These are phyloP conservation scores for Eutolmus rufibarbis DNA, from an alignment of 2,888 invertebrate genomes.

Conservation along the genomic window DNA sequence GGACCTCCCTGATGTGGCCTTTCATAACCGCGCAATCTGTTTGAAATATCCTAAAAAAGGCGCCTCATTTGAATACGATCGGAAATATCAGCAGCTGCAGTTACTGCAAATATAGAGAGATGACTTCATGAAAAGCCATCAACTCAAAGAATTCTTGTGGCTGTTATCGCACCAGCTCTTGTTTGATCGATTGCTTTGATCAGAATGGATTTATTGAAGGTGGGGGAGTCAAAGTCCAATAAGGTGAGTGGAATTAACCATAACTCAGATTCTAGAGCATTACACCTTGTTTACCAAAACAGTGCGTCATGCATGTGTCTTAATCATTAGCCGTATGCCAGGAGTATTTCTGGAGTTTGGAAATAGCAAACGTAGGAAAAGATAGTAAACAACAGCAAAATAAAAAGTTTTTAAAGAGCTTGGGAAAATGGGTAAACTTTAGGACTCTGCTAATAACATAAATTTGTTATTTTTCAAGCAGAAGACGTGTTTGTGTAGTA, in stretches of 20 bases:
- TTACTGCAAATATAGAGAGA: not conserved
- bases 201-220: not conserved
- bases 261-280: not conserved
- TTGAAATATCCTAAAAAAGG: not conserved
- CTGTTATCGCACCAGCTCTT: not conserved
- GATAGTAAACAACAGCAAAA: not conserved
- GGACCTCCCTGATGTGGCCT: not conserved
- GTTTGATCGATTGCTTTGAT: not conserved
- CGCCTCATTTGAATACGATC: not conserved
- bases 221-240: not conserved
- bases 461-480: not conserved
- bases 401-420: not conserved
- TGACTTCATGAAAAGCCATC: not conserved
- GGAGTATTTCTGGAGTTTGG: not conserved
- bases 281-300: not conserved
- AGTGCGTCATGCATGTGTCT: not conserved
- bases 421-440: not conserved
- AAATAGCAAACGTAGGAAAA: not conserved
- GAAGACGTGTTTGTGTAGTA: not conserved
- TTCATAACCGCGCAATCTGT: not conserved
- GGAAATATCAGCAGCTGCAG: not conserved
- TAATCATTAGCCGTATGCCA: not conserved
- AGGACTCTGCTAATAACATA: not conserved
- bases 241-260: not conserved
- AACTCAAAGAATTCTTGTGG: not conserved